Evolutionary conservation across 2,113 vertebrate genomes (phyloP).

Genomic region (Phoxinus phoxinus): DNA sequence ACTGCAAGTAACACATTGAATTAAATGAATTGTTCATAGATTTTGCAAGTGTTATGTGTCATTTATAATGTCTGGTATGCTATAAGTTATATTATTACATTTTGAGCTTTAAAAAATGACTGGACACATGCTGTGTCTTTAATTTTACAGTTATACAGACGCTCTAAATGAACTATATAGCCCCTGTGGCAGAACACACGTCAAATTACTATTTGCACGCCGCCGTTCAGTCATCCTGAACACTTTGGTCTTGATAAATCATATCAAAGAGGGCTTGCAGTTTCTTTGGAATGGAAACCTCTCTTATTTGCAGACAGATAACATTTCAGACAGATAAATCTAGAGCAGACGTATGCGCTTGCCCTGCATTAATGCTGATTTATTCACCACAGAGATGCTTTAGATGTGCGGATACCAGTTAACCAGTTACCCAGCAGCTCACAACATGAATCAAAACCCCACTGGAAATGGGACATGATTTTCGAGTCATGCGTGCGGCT

Average conservation of each 20-base stretch:
- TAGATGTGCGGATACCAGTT: conserved; percentile 28
- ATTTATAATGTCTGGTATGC: neutral
- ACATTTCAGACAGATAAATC: conserved; percentile 1
- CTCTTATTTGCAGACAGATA: neutral
- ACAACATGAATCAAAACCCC: neutral
- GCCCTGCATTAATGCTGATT: conserved; percentile 36
- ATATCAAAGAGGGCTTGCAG: conserved; percentile 25
- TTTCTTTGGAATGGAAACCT: neutral
- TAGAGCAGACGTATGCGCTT: neutral
- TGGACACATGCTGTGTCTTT: neutral
- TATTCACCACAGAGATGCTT: conserved; percentile 25
- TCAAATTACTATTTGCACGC: neutral
- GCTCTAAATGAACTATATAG: neutral
- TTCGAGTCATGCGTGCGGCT: neutral
- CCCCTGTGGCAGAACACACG: neutral
- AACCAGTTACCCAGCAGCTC: conserved; percentile 15
- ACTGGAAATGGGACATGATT: neutral
- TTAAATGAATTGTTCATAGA: no score
- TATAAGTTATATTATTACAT: neutral
- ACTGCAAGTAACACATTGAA: neutral
- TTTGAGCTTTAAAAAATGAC: neutral
- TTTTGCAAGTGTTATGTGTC: neutral
- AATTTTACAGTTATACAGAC: neutral
- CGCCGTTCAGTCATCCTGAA: neutral
- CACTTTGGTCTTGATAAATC: conserved; percentile 16